phyloP scores from a whole-genome alignment of 1,140 invertebrate species.

The Cydia strobilella region DNA sequence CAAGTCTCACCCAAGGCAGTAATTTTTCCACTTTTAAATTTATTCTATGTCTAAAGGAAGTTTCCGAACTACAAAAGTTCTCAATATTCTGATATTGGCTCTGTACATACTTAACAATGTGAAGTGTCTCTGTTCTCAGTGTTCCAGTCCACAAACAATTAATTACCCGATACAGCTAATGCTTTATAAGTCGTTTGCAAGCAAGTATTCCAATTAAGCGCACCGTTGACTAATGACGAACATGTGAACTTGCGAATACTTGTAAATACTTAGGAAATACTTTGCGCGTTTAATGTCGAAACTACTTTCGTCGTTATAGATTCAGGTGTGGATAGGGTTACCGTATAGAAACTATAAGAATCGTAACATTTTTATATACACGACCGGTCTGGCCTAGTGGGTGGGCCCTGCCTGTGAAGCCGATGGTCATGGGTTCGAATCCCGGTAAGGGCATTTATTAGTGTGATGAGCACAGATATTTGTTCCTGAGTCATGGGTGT shows the following conservation, averaged over 20 bases:
- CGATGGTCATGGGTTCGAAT: too few species aligned
- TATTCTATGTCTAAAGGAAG: too few species aligned
- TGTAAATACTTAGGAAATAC: slow-evolving; percentile 16
- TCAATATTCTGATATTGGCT: neutral
- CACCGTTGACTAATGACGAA: slow-evolving; percentile 17
- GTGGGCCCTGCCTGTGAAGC: too few species aligned
- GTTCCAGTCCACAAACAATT: slow-evolving; percentile 11
- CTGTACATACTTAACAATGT: neutral
- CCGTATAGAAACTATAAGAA: too few species aligned
- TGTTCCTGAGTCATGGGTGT: too few species aligned
- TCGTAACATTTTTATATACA: too few species aligned
- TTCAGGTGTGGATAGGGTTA: neutral
- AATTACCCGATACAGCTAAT: slow-evolving; percentile 12
- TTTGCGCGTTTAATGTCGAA: neutral
- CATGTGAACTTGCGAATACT: slow-evolving; percentile 30
- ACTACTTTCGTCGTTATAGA: neutral
- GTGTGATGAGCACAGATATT: too few species aligned
- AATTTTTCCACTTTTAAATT: too few species aligned
- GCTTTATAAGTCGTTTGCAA: neutral
- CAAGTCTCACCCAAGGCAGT: too few species aligned
- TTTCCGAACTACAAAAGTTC: neutral
- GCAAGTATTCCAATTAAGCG: slow-evolving; percentile 27
- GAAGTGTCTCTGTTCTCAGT: neutral
- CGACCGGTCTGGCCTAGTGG: too few species aligned
- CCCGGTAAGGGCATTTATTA: too few species aligned